Percentiles rank a stretch among this genome's conserved stretches.
Conservation (phyloP, 2,797 vertebrate genomes). For the Vultur gryphus region DNA sequence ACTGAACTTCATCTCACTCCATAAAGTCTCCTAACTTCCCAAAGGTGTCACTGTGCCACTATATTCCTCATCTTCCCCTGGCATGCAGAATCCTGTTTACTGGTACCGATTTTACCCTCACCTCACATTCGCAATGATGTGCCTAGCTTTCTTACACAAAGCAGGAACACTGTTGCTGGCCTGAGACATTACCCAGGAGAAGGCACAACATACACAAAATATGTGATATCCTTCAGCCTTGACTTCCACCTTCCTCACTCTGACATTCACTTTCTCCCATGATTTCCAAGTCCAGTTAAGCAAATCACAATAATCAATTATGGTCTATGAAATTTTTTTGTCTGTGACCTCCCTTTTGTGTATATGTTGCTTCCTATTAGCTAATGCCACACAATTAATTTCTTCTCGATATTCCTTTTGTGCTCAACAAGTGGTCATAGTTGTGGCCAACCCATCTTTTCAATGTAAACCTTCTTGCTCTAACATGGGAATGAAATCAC, state of each 20-base stretch:
- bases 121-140: not conserved
- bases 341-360: conserved; percentile 55
- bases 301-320: conserved; percentile 68
- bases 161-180: fast-evolving
- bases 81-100: not conserved
- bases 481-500: conserved; percentile 70
- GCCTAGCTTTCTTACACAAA: not conserved
- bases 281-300: conserved; percentile 62
- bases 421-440: conserved; percentile 59
- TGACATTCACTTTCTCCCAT: conserved; percentile 14
- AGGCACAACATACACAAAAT: not conserved
- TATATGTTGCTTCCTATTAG: conserved; percentile 66
- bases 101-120: not conserved
- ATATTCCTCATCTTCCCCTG: not conserved
- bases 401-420: conserved; percentile 51
- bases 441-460: conserved; percentile 68
- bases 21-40: not conserved
- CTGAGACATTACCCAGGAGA: not conserved
- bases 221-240: not conserved
- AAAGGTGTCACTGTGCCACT: not conserved
- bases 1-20: not conserved
- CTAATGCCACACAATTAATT: conserved; percentile 76
- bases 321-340: conserved; percentile 44
- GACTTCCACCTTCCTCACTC: not conserved
- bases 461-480: conserved; percentile 70